Evolutionary conservation across 2,888 invertebrate genomes (phyloP).

Genomic region (Erebia aethiops): DNA sequence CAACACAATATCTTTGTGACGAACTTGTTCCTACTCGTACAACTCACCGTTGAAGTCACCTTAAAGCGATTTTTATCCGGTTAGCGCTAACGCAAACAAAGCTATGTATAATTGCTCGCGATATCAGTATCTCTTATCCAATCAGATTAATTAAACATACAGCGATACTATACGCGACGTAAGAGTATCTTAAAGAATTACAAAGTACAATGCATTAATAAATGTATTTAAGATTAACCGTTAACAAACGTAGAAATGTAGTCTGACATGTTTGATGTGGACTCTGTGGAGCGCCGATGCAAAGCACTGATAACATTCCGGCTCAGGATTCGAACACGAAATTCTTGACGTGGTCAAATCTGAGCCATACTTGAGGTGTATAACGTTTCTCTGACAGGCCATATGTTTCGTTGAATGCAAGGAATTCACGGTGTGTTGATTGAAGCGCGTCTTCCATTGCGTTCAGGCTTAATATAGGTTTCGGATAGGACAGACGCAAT

Average conservation of each 20-base stretch:
- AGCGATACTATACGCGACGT: conserved; percentile 50
- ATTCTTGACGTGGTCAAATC: conserved; percentile 72
- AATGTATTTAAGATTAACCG: conserved; percentile 55
- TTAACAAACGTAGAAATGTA: conserved; percentile 67
- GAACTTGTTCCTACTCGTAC: conserved; percentile 6
- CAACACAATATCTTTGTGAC: conserved; percentile 1
- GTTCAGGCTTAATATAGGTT: conserved; percentile 62
- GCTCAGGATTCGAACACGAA: conserved; percentile 73
- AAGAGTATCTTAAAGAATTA: conserved; percentile 29
- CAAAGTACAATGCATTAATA: conserved; percentile 38
- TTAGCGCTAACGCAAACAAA: conserved; percentile 12
- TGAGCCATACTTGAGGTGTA: conserved; percentile 65
- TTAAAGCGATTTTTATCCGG: conserved; percentile 3
- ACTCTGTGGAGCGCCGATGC: conserved; percentile 69
- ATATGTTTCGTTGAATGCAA: conserved; percentile 65
- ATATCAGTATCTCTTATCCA: conserved; percentile 70
- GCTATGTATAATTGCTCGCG: not conserved
- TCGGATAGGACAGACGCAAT: conserved; percentile 56
- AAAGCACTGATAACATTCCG: conserved; percentile 78
- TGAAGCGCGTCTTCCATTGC: conserved; percentile 71
- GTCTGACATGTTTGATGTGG: conserved; percentile 66
- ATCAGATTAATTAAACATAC: conserved; percentile 62
- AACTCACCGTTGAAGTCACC: not conserved
- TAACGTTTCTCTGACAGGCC: conserved; percentile 48
- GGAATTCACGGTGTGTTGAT: conserved; percentile 74